Evolutionary conservation across 2,113 vertebrate species (phyloP).

Genomic region (Agelaius phoeniceus): DNA sequence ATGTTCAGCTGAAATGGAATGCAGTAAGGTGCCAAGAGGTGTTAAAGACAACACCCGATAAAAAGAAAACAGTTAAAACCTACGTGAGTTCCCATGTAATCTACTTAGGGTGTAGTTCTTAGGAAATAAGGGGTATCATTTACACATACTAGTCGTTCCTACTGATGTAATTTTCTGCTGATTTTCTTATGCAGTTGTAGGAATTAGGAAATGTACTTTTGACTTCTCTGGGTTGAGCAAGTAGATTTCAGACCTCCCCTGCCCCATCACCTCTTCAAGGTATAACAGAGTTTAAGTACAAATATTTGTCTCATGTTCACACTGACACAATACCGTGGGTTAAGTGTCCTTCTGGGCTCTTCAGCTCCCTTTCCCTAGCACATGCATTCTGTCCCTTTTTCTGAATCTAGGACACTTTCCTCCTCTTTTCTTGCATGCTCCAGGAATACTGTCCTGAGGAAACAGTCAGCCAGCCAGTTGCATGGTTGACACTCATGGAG

Average conservation of each 20-base stretch:
- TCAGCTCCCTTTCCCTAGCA: background rate
- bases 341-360: background rate
- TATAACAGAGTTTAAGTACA: background rate
- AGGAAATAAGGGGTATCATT: background rate
- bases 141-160: background rate
- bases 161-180: background rate
- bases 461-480: background rate
- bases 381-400: background rate
- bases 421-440: background rate
- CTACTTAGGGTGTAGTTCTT: background rate
- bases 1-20: background rate
- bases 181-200: background rate
- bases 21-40: background rate
- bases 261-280: background rate
- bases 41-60: background rate
- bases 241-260: background rate
- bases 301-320: background rate
- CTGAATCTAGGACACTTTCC: background rate
- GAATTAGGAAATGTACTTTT: background rate
- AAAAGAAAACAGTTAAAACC: background rate
- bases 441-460: background rate
- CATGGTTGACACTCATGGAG: background rate
- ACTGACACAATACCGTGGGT: background rate
- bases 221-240: background rate
- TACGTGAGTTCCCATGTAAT: background rate